These are phyloP conservation scores for Delia radicum DNA, from an alignment of 1,140 invertebrate species.

Conservation along the genomic window DNA sequence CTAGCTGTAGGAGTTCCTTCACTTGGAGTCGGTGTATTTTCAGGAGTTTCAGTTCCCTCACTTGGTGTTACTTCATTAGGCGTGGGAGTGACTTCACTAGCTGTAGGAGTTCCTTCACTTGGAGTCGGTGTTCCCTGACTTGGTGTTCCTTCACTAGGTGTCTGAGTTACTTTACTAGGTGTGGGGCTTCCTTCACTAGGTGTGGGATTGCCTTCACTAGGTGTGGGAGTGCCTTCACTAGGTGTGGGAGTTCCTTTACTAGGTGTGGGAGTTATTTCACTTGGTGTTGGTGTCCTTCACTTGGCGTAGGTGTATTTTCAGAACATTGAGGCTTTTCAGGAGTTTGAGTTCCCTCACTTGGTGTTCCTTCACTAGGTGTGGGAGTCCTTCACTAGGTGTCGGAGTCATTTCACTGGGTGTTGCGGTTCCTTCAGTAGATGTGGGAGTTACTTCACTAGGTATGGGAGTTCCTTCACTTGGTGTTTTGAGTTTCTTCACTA, in stretches of 20 bases:
- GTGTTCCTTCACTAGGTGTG: background rate
- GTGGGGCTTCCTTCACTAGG: too few relatives aligned
- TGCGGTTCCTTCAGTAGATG: background rate
- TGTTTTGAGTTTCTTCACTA: too few relatives aligned
- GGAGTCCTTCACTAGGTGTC: background rate
- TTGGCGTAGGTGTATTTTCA: background rate
- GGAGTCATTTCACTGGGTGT: background rate
- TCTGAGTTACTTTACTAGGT: too few relatives aligned
- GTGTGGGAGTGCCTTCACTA: background rate
- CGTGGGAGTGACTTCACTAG: too few relatives aligned
- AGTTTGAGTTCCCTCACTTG: background rate
- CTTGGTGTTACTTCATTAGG: too few relatives aligned
- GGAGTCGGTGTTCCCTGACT: too few relatives aligned
- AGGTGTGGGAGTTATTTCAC: background rate
- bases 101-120: too few relatives aligned
- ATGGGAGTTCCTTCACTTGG: too few relatives aligned
- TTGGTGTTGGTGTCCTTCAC: too few relatives aligned
- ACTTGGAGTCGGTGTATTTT: background rate
- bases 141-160: too few relatives aligned
- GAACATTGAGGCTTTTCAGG: background rate
- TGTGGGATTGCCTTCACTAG: background rate
- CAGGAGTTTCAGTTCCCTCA: background rate
- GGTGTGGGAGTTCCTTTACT: background rate
- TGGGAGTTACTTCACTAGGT: too few relatives aligned
- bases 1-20: background rate